Percentiles rank a stretch among this genome's conserved stretches.
Evolutionary conservation across 2,113 vertebrate species (phyloP).

Genomic region (Chrysemys picta): DNA sequence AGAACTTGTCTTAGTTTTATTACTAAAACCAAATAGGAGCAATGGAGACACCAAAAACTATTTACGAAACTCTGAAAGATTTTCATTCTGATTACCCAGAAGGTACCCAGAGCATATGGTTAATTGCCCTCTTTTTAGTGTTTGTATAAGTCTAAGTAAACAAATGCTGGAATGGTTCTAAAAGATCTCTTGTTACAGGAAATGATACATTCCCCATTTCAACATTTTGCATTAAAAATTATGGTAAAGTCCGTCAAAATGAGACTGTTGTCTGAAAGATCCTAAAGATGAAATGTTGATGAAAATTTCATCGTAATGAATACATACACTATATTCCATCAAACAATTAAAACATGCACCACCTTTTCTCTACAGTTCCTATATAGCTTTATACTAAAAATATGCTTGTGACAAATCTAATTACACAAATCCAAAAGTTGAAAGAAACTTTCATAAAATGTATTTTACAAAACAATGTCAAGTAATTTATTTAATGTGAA

Average conservation of each 20-base stretch:
- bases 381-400: no score
- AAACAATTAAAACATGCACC: neutral
- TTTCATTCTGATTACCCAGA: neutral
- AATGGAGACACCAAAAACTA: neutral
- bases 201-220: neutral
- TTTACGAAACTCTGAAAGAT: neutral
- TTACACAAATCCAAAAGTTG: no score
- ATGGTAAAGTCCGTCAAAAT: neutral
- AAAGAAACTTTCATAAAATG: no score
- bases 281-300: neutral
- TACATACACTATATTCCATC: neutral
- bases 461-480: no score
- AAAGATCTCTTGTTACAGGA: neutral
- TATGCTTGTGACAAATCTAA: no score
- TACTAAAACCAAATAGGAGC: neutral
- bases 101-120: neutral
- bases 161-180: no score
- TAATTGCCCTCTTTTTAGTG: neutral
- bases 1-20: neutral
- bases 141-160: neutral
- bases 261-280: neutral
- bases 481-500: no score
- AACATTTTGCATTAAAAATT: neutral
- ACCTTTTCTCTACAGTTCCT: no score
- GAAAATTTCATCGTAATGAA: neutral